phyloP scores from a whole-genome alignment of 2,797 vertebrate genomes.

The Sandelia bainsii region DNA sequence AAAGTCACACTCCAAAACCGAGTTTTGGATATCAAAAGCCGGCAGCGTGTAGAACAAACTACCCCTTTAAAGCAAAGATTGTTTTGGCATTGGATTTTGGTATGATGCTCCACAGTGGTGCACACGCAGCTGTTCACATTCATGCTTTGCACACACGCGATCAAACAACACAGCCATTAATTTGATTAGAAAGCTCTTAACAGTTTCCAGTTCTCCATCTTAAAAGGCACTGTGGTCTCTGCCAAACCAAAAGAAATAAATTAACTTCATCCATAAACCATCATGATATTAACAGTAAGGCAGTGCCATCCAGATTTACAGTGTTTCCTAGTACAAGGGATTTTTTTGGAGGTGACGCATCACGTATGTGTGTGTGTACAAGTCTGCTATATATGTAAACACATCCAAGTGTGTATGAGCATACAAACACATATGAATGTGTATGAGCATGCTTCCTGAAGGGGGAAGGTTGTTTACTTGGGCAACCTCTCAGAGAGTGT shows the following conservation, averaged over 20 bases:
- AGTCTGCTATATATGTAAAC: slow-evolving; percentile 53
- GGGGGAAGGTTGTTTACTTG: slow-evolving; percentile 79
- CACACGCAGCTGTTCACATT: slow-evolving; percentile 55
- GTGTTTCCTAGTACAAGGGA: slow-evolving; percentile 56
- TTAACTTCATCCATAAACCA: slow-evolving; percentile 57
- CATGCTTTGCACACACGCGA: slow-evolving; percentile 47
- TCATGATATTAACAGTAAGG: slow-evolving; percentile 57
- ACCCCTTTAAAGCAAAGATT: slow-evolving; percentile 47
- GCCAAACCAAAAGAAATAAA: slow-evolving; percentile 55
- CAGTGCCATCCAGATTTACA: slow-evolving; percentile 51
- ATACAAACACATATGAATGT: slow-evolving; percentile 67
- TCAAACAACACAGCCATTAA: slow-evolving; percentile 55
- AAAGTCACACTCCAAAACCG: slow-evolving; percentile 45
- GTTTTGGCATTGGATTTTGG: slow-evolving; percentile 39
- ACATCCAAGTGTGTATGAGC: slow-evolving; percentile 58
- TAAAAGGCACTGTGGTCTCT: slow-evolving; percentile 59
- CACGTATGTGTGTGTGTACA: slow-evolving; percentile 6
- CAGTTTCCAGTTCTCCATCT: slow-evolving; percentile 57
- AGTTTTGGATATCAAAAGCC: slow-evolving; percentile 38
- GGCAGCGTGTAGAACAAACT: slow-evolving; percentile 38
- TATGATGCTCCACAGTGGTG: slow-evolving; percentile 37
- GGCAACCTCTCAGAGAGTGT: slow-evolving; percentile 75
- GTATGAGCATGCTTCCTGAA: slow-evolving; percentile 70
- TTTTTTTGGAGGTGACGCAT: slow-evolving; percentile 51
- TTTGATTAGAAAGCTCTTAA: slow-evolving; percentile 53